A percentile compares a stretch with the other conserved stretches of the same genome.
phyloP scores from a whole-genome alignment of 2,888 invertebrate species.

The Andrena praecox region DNA sequence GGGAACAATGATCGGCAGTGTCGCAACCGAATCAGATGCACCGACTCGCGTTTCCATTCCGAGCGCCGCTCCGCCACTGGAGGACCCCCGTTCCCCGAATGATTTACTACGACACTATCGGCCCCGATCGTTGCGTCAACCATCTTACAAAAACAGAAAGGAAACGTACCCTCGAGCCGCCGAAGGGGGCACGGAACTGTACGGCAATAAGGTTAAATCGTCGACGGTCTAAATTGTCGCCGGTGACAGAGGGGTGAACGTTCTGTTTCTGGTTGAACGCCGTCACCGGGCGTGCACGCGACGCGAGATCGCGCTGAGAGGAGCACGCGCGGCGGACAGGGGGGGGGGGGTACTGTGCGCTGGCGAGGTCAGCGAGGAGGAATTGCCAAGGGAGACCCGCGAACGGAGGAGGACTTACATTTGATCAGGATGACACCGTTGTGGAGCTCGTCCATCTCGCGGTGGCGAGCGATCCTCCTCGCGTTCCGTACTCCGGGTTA shows the following conservation, averaged over 20 bases:
- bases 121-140: background rate
- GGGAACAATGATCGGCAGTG: conserved; percentile 55
- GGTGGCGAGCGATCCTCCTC: conserved; percentile 65
- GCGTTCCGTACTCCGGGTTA: conserved; percentile 54
- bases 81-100: background rate
- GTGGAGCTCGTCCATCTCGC: conserved; percentile 88
- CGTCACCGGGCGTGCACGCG: conserved; percentile 22
- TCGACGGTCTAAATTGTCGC: conserved; percentile 18
- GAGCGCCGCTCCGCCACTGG: background rate
- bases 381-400: conserved; percentile 27
- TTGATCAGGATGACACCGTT: conserved; percentile 91
- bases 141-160: background rate
- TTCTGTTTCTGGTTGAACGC: conserved; percentile 58
- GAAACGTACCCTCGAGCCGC: background rate
- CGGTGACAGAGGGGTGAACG: conserved; percentile 45
- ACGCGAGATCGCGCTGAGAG: conserved; percentile 15
- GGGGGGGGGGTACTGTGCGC: background rate
- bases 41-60: background rate
- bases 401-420: conserved; percentile 86
- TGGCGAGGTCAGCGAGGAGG: background rate
- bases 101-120: background rate
- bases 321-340: background rate
- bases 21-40: conserved; percentile 37
- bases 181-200: background rate
- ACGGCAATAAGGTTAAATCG: background rate